Percentiles rank a stretch among this genome's conserved stretches.
phyloP scores from a whole-genome alignment of 2,888 invertebrate genomes.

The Heliconius erato region DNA sequence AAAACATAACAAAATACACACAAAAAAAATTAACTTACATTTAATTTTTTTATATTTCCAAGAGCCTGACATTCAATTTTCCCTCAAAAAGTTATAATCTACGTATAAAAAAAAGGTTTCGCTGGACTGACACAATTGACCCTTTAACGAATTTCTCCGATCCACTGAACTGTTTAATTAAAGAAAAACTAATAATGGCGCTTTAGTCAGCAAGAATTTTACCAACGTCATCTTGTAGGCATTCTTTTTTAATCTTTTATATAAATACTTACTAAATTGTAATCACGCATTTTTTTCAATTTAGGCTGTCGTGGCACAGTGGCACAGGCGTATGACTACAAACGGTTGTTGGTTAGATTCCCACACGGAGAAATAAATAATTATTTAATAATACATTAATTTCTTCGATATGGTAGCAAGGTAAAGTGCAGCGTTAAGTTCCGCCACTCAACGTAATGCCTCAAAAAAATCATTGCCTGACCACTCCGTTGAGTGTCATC shows the following conservation, averaged over 20 bases:
- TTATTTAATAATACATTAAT: too few relatives aligned
- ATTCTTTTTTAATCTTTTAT: conserved; percentile 31
- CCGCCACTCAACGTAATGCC: too few relatives aligned
- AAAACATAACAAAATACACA: background rate
- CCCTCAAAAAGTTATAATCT: conserved; percentile 13
- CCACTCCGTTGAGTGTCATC: too few relatives aligned
- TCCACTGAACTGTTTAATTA: conserved; percentile 48
- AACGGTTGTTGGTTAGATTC: too few relatives aligned
- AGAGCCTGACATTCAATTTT: background rate
- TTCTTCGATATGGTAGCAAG: too few relatives aligned
- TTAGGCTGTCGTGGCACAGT: background rate
- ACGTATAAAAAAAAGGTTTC: conserved; percentile 26
- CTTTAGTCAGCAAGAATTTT: conserved; percentile 42
- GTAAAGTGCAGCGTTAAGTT: too few relatives aligned
- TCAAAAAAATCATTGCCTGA: too few relatives aligned
- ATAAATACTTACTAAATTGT: conserved; percentile 25
- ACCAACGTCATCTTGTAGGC: conserved; percentile 37
- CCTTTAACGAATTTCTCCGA: conserved; percentile 37
- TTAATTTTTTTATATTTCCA: background rate
- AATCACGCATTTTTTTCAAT: conserved; percentile 6
- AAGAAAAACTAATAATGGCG: conserved; percentile 38
- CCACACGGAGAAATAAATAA: too few relatives aligned
- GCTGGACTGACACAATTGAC: conserved; percentile 30
- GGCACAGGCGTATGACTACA: too few relatives aligned
- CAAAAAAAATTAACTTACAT: background rate